Evolutionary conservation across 2,113 vertebrate species (phyloP).

Genomic region (Tachuris rubrigastra): DNA sequence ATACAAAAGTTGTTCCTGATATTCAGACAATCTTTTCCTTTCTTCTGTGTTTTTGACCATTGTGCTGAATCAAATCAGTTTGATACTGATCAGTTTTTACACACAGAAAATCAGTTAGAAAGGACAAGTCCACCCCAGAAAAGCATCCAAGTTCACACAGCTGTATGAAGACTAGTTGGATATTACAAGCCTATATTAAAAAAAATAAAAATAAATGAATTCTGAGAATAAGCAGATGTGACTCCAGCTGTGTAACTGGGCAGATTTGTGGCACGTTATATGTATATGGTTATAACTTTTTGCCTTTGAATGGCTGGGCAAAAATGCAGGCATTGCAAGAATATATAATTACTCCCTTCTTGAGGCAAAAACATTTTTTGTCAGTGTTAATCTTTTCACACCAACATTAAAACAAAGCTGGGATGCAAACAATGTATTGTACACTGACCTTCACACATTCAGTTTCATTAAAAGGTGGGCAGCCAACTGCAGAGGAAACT

Average conservation of each 20-base stretch:
- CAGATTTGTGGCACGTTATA: not conserved
- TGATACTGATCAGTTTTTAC: not conserved
- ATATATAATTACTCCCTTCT: not conserved
- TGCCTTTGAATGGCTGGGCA: not conserved
- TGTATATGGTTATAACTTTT: not conserved
- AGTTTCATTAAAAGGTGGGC: constrained; percentile 93
- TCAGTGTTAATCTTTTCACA: not conserved
- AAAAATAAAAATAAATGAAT: too few relatives aligned
- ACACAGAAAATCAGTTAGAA: not conserved
- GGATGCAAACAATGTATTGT: not conserved
- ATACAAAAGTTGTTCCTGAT: not conserved
- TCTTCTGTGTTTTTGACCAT: not conserved
- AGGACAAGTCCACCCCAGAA: not conserved
- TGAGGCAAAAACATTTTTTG: not conserved
- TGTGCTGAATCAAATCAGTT: not conserved
- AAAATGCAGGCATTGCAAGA: not conserved
- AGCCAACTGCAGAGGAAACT: constrained; percentile 88
- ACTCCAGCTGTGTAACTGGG: not conserved
- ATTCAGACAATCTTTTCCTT: not conserved
- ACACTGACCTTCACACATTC: constrained; percentile 92
- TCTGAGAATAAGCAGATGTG: not conserved
- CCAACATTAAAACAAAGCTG: not conserved
- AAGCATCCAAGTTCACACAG: not conserved
- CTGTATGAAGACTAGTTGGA: not conserved
- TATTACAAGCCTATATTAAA: not conserved